A percentile compares a stretch with the other conserved stretches of the same genome.
phyloP scores from a whole-genome alignment of 2,888 invertebrate genomes.

The Trichacis sp. region DNA sequence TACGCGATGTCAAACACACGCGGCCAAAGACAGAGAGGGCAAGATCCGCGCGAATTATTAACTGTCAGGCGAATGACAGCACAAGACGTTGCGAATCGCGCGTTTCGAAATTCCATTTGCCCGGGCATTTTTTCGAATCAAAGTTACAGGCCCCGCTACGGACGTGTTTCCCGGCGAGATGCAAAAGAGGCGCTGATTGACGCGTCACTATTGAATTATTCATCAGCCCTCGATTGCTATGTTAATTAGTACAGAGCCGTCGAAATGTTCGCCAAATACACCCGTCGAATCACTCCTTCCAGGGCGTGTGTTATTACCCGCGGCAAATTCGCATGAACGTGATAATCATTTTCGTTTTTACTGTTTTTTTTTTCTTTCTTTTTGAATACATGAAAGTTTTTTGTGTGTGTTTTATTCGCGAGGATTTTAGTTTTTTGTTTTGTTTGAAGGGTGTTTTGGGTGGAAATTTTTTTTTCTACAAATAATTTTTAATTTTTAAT shows the following conservation, averaged over 20 bases:
- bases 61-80: constrained; percentile 5
- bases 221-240: constrained; percentile 23
- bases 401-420: too few species aligned
- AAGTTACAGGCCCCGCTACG: constrained; percentile 9
- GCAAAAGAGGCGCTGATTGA: constrained; percentile 21
- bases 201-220: constrained; percentile 21
- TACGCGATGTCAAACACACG: neutral
- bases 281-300: neutral
- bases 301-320: neutral
- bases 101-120: constrained; percentile 10
- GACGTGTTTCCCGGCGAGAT: constrained; percentile 6
- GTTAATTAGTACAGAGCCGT: constrained; percentile 19
- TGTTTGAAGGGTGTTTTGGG: too few species aligned
- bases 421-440: too few species aligned
- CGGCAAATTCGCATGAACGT: neutral
- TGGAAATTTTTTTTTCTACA: too few species aligned
- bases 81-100: constrained; percentile 3
- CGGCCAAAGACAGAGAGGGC: neutral
- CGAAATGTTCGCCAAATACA: constrained; percentile 12
- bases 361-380: neutral
- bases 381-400: too few species aligned
- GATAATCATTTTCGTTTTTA: constrained; percentile 4
- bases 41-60: constrained; percentile 6
- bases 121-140: neutral
- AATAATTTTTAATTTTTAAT: too few species aligned